A percentile compares a stretch with the other conserved stretches of the same genome.
phyloP scores from a whole-genome alignment of 1,140 invertebrate genomes.

The Psilanteris sp. region DNA sequence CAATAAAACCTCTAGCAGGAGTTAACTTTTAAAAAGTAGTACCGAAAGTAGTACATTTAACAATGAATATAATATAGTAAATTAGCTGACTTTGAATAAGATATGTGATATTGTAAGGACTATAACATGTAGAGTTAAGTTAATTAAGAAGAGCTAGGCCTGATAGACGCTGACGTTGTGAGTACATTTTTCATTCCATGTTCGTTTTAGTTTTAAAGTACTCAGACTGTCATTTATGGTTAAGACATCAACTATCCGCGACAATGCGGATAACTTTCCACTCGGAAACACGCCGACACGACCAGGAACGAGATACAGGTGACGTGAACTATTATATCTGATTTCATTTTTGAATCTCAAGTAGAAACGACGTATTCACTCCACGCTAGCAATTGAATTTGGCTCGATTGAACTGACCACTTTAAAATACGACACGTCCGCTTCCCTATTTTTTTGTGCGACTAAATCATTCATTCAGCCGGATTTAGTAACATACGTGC shows the following conservation, averaged over 20 bases:
- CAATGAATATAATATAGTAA: too few species aligned
- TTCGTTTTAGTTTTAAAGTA: constrained; percentile 12
- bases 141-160: constrained; percentile 66
- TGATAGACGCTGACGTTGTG: constrained; percentile 69
- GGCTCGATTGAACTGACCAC: constrained; percentile 35
- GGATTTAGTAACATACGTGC: constrained; percentile 20
- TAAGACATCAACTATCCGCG: constrained; percentile 32
- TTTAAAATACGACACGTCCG: constrained; percentile 18
- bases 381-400: constrained; percentile 1
- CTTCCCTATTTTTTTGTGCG: constrained; percentile 2
- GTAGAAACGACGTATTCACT: background rate
- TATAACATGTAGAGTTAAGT: constrained; percentile 55
- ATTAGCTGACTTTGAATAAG: too few species aligned
- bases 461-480: constrained; percentile 17
- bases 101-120: too few species aligned
- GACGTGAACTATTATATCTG: constrained; percentile 2
- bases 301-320: constrained; percentile 13
- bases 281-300: constrained; percentile 6
- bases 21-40: too few species aligned
- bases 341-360: background rate
- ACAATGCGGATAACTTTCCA: constrained; percentile 5
- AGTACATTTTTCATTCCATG: constrained; percentile 25
- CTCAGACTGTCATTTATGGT: constrained; percentile 26
- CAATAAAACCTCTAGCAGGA: too few species aligned
- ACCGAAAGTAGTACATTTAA: too few species aligned